Conservation (phyloP, 2,797 vertebrate genomes). For the Manis javanica region DNA sequence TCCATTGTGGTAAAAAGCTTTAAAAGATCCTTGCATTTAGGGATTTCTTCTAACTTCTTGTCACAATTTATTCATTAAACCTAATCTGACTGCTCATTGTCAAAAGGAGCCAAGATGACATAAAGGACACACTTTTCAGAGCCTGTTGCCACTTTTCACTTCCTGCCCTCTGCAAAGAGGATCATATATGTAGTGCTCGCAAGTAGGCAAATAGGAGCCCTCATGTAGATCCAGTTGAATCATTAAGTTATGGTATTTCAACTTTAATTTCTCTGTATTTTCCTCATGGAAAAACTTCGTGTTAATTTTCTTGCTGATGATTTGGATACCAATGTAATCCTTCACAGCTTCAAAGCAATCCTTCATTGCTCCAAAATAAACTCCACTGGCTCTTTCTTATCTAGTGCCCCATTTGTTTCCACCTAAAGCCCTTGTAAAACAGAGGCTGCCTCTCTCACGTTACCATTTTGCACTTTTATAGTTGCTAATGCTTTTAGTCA, state of each 20-base stretch:
- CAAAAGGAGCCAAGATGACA: constrained; percentile 97
- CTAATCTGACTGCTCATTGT: constrained; percentile 98
- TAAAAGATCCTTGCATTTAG: constrained; percentile 98
- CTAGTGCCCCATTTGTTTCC: constrained; percentile 99
- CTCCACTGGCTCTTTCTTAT: constrained; percentile 98
- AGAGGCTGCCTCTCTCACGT: constrained; percentile 96
- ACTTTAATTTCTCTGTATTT: constrained; percentile 95
- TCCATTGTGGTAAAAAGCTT: constrained; percentile 99
- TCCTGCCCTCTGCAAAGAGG: constrained; percentile 98
- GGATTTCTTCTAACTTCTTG: constrained; percentile 98
- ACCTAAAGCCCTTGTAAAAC: constrained; percentile 96
- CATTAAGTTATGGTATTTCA: constrained; percentile 99
- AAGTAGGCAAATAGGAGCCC: constrained; percentile 98
- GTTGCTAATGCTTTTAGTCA: constrained; percentile 96
- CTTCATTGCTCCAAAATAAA: constrained; percentile 99
- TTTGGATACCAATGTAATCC: constrained; percentile 98
- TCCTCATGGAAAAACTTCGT: constrained; percentile 99
- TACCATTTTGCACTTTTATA: constrained; percentile 96
- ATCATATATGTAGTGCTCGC: constrained; percentile 99
- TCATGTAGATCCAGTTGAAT: constrained; percentile 99
- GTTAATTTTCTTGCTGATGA: constrained; percentile 99
- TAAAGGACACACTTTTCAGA: constrained; percentile 98
- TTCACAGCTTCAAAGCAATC: constrained; percentile 97
- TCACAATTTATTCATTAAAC: constrained; percentile 97
- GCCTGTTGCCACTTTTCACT: constrained; percentile 99